Base-by-base conservation (phyloP, 2,888 invertebrate genomes). In the Acholoe squamosa region DNA sequence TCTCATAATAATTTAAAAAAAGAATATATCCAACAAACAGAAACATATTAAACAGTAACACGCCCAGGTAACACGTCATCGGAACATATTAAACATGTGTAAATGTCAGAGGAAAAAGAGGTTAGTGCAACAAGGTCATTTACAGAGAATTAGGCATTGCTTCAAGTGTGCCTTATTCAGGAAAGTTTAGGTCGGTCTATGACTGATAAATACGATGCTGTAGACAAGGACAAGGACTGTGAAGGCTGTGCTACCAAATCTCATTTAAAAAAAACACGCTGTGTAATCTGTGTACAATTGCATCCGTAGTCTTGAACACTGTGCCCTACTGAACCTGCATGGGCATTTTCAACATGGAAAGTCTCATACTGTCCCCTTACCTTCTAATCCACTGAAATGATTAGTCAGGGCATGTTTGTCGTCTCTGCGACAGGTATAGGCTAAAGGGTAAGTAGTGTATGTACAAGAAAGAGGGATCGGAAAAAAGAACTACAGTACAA, bases 231-330 rank as follows among this genome's bases (percentile, higher is more conserved):
- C 19, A 61, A 61, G 71, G 12, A 25, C 25, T 71, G 71, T 71
- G 71, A 71, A 71, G 71, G 71, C 71, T 71, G 71, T 3, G 25
- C 71, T 71, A 71, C 71, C 71, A 71, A 71, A 71, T 71, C 71
- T 71, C 71, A 71, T 25, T 71, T 7, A 71, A 14, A n/a, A 22
- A 43, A 43, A 10, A n/a, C n/a, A n/a, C n/a, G n/a, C 67, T 28
- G 3, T 71, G 14, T 14, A 25, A 28, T 28, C 71, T 61, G 19
- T 61, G 19, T 28, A 61, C 3, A 61, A 61, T 28, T 71, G 71
- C 71, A 25, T 71, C 71, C 71, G 25, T 28, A 28, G 12, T 71
- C 7, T 28, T 71, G 71, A 28, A 71, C 71, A 71, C 71, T 71
- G 61, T 71, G 14, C 25, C 71, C 71, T 25, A 71, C 28, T n/a